Evolutionary conservation across 2,888 invertebrate genomes (phyloP).

Genomic region (Thysanoteuthis rhombus): DNA sequence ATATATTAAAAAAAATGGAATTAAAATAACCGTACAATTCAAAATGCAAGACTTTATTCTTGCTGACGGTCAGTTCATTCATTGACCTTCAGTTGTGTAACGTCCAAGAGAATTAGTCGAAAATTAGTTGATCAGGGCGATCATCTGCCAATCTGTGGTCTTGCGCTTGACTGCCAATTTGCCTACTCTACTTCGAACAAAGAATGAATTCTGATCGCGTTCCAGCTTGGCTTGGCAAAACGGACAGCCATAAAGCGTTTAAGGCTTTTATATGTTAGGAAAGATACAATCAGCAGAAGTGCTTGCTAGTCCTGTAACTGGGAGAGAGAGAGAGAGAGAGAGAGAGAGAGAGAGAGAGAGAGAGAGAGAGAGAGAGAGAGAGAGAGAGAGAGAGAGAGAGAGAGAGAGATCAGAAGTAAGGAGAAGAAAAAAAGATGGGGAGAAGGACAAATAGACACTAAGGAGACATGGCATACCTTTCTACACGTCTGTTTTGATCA

Average conservation of each 20-base stretch:
- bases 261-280: neutral
- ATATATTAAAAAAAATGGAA: too few species aligned
- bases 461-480: too few species aligned
- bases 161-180: neutral
- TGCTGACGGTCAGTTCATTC: neutral
- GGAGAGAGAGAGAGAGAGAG: neutral
- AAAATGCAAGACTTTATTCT: neutral
- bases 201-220: neutral
- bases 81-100: neutral
- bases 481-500: too few species aligned
- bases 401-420: neutral
- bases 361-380: neutral
- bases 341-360: neutral
- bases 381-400: too few species aligned
- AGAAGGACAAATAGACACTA: too few species aligned
- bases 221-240: neutral
- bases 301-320: neutral
- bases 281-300: neutral
- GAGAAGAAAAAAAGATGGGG: neutral
- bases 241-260: neutral
- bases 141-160: neutral
- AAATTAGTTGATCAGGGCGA: neutral
- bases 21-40: neutral
- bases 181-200: neutral
- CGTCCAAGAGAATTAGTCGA: neutral